phyloP scores from a whole-genome alignment of 2,113 vertebrate species.

The Verasper variegatus region DNA sequence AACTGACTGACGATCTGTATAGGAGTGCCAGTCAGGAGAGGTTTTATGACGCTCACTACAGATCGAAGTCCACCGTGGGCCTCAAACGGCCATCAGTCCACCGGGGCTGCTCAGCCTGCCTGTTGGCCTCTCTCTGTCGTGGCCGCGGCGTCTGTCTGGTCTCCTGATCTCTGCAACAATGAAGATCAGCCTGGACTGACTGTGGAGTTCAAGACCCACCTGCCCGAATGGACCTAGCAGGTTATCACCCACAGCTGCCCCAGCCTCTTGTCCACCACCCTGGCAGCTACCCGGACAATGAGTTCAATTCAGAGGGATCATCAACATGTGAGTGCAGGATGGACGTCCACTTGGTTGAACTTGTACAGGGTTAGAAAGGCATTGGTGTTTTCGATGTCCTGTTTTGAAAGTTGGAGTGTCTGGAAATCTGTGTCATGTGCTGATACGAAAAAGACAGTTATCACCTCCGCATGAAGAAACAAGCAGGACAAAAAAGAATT shows the following conservation, averaged over 20 bases:
- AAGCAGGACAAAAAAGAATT: not conserved
- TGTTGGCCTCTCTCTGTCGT: constrained; percentile 44
- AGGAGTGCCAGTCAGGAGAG: constrained; percentile 82
- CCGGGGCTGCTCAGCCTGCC: constrained; percentile 51
- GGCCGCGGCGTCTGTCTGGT: constrained; percentile 45
- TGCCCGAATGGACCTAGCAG: constrained; percentile 72
- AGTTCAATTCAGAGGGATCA: constrained; percentile 61
- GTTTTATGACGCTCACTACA: constrained; percentile 78
- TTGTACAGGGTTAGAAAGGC: not conserved
- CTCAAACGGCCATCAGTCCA: constrained; percentile 74
- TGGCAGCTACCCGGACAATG: constrained; percentile 44
- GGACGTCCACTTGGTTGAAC: not conserved
- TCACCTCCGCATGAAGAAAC: not conserved
- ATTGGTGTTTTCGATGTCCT: not conserved
- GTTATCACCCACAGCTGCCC: constrained; percentile 52
- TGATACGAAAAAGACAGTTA: not conserved
- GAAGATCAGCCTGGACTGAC: constrained; percentile 52
- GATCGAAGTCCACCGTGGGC: constrained; percentile 81
- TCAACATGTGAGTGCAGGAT: constrained; percentile 78
- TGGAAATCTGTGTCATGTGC: not conserved
- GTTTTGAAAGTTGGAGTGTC: not conserved
- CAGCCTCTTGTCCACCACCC: constrained; percentile 42
- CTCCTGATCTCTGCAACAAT: constrained; percentile 53
- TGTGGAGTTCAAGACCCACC: constrained; percentile 24
- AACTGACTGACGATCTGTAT: constrained; percentile 48